Percentiles rank a stretch among this genome's conserved stretches.
phyloP scores from a whole-genome alignment of 2,888 invertebrate genomes.

The Oligia strigilis region DNA sequence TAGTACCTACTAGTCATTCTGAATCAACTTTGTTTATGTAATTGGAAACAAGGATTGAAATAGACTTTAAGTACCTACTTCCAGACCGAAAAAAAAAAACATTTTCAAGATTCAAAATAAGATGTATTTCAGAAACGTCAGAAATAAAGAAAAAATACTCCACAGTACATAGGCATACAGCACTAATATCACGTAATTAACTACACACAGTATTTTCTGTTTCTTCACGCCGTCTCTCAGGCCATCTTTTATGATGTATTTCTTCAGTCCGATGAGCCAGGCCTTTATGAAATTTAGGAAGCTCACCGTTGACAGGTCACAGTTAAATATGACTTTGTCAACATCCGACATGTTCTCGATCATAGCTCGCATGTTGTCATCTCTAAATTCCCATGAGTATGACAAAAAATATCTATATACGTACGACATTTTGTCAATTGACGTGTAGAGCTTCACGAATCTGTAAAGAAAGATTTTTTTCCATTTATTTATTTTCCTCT shows the following conservation, averaged over 20 bases:
- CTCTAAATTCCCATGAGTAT: conserved; percentile 58
- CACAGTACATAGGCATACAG: conserved; percentile 46
- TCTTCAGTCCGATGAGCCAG: conserved; percentile 56
- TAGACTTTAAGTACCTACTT: neutral
- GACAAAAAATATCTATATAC: conserved; percentile 51
- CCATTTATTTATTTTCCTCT: neutral
- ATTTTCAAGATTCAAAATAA: conserved; percentile 20
- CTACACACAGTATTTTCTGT: conserved; percentile 37
- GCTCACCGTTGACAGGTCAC: conserved; percentile 44
- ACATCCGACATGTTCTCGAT: conserved; percentile 39
- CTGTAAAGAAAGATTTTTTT: conserved; percentile 47
- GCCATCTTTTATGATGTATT: conserved; percentile 60
- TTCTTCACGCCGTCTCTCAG: conserved; percentile 33
- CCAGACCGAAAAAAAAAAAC: neutral
- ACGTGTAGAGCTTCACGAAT: conserved; percentile 54
- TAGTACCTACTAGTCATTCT: neutral
- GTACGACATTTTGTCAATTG: conserved; percentile 50
- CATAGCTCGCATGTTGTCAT: conserved; percentile 47
- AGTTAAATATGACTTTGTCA: conserved; percentile 61
- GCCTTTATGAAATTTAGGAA: conserved; percentile 42
- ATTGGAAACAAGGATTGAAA: neutral
- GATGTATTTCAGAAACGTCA: conserved; percentile 2
- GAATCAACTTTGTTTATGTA: neutral
- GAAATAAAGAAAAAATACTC: conserved; percentile 26
- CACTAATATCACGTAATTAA: conserved; percentile 21